phyloP scores from a whole-genome alignment of 1,140 invertebrate species.

The Rhyacophila brunnea region DNA sequence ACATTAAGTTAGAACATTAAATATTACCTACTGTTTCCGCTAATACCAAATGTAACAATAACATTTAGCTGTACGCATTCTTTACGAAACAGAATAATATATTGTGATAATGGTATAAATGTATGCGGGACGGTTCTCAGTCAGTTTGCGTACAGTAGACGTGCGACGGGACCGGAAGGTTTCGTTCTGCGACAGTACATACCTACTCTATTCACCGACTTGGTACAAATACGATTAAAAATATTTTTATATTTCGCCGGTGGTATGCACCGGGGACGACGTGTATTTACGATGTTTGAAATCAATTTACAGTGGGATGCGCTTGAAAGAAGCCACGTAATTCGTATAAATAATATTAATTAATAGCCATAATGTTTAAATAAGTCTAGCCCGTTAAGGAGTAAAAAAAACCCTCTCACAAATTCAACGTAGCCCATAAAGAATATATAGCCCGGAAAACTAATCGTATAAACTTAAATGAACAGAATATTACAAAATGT shows the following conservation, averaged over 20 bases:
- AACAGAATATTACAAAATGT: neutral
- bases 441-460: neutral
- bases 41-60: no score
- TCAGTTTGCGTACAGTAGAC: no score
- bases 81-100: no score
- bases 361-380: slow-evolving; percentile 26
- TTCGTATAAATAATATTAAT: slow-evolving; percentile 28
- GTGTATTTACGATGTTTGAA: slow-evolving; percentile 21
- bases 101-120: no score
- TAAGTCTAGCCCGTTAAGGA: slow-evolving; percentile 8
- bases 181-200: neutral
- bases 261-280: neutral
- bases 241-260: slow-evolving; percentile 31
- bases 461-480: neutral
- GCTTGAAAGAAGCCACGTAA: slow-evolving; percentile 35
- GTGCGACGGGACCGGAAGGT: no score
- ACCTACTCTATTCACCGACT: slow-evolving; percentile 26
- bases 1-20: no score
- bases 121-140: no score
- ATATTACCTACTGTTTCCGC: no score
- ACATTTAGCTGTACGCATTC: no score
- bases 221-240: slow-evolving; percentile 33
- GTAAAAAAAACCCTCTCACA: slow-evolving; percentile 2
- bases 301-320: slow-evolving; percentile 37
- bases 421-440: neutral